These are phyloP conservation scores for Dunckerocampus dactyliophorus DNA, from an alignment of 2,113 vertebrate genomes.

Conservation along the genomic window DNA sequence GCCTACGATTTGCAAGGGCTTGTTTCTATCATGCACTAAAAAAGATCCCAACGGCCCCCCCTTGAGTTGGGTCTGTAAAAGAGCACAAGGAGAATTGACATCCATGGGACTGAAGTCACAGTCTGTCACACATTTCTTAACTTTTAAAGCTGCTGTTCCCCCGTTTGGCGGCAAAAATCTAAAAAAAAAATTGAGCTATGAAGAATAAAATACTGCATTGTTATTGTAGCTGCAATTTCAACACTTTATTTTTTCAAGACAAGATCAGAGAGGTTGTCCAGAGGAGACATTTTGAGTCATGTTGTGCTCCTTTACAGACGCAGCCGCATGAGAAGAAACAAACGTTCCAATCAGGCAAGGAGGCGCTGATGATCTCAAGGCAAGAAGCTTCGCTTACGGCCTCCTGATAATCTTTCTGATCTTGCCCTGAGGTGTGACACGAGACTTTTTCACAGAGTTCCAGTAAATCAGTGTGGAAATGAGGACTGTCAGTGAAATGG, in stretches of 20 bases:
- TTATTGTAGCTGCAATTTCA: no score
- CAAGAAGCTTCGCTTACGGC: constrained; percentile 63
- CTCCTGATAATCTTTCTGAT: constrained; percentile 86
- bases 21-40: constrained; percentile 93
- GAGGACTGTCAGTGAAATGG: constrained; percentile 81
- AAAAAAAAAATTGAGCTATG: neutral
- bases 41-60: constrained; percentile 87
- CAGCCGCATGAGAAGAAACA: constrained; percentile 34
- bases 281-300: constrained; percentile 21
- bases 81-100: constrained; percentile 87
- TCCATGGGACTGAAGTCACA: constrained; percentile 71
- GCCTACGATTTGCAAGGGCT: constrained; percentile 88
- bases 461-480: constrained; percentile 87
- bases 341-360: constrained; percentile 22
- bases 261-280: constrained; percentile 74
- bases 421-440: constrained; percentile 81
- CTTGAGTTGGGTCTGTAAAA: constrained; percentile 92
- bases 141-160: constrained; percentile 4
- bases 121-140: constrained; percentile 35
- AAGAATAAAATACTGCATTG: neutral
- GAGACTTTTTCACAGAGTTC: constrained; percentile 86
- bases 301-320: constrained; percentile 86
- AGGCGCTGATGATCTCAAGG: constrained; percentile 57
- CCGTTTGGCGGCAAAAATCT: neutral
- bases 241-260: constrained; percentile 43